Percentiles rank a stretch among this genome's conserved stretches.
These are phyloP conservation scores for Chrysocyon brachyurus DNA, from an alignment of 2,797 vertebrate species.

Conservation along the genomic window DNA sequence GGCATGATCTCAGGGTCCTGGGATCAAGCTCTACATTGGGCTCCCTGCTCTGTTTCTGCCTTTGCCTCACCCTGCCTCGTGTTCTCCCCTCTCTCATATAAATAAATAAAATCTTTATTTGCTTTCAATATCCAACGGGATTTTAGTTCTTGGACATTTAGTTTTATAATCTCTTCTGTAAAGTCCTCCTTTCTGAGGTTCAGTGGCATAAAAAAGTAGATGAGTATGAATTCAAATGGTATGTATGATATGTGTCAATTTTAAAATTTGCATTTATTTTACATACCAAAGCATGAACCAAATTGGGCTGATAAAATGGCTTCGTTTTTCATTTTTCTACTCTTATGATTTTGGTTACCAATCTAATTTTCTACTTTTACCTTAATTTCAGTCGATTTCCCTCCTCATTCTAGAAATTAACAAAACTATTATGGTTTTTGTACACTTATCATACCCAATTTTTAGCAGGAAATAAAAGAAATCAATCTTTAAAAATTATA, in stretches of 20 bases:
- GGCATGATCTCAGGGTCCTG: neutral
- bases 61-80: neutral
- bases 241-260: neutral
- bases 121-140: neutral
- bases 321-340: conserved; percentile 20
- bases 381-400: conserved; percentile 34
- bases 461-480: conserved; percentile 53
- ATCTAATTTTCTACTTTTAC: conserved; percentile 11
- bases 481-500: conserved; percentile 58
- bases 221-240: neutral
- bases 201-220: neutral
- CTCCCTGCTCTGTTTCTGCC: neutral
- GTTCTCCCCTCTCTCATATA: neutral
- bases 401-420: neutral
- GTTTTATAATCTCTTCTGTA: neutral
- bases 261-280: conserved; percentile 47
- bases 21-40: neutral
- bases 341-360: neutral
- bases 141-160: conserved; percentile 14
- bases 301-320: neutral
- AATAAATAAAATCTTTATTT: neutral
- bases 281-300: neutral
- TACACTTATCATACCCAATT: neutral
- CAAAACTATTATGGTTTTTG: conserved; percentile 22
- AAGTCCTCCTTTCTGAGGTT: conserved; percentile 42